A percentile compares a stretch with the other conserved stretches of the same genome.
Evolutionary conservation across 1,140 invertebrate genomes (phyloP).

Genomic region (Aphelenchoides besseyi): DNA sequence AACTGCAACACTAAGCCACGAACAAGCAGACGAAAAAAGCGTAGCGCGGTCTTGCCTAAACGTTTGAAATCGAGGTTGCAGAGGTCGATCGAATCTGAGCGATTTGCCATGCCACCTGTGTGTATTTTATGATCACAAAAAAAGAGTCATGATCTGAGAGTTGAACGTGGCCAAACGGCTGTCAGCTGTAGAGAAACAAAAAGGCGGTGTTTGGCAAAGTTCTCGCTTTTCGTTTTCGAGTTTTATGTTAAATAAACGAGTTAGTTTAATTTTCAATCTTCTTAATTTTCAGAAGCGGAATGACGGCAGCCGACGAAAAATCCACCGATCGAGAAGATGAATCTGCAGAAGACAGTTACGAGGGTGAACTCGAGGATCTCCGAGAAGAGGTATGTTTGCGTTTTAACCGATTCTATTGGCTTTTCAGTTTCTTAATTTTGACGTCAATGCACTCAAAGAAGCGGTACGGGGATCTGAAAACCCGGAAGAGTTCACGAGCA

Average conservation of each 20-base stretch:
- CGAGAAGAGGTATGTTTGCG: neutral
- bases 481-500: constrained; percentile 14
- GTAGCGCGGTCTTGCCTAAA: no score
- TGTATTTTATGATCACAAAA: no score
- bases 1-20: no score
- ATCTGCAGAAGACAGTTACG: neutral
- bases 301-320: neutral
- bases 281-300: neutral
- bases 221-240: neutral
- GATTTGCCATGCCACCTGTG: no score
- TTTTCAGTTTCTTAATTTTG: neutral
- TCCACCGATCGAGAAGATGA: neutral
- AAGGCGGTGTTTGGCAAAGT: neutral
- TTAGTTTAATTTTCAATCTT: neutral
- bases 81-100: no score
- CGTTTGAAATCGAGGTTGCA: no score
- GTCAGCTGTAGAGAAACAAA: no score
- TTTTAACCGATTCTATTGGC: neutral
- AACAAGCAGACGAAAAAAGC: no score
- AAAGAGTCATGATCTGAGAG: neutral
- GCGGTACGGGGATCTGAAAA: neutral
- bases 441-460: constrained; percentile 1
- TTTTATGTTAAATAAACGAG: neutral
- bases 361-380: neutral
- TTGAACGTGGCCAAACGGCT: neutral